Conservation (phyloP, 1,140 invertebrate species). For the Rhynchophorus ferrugineus region DNA sequence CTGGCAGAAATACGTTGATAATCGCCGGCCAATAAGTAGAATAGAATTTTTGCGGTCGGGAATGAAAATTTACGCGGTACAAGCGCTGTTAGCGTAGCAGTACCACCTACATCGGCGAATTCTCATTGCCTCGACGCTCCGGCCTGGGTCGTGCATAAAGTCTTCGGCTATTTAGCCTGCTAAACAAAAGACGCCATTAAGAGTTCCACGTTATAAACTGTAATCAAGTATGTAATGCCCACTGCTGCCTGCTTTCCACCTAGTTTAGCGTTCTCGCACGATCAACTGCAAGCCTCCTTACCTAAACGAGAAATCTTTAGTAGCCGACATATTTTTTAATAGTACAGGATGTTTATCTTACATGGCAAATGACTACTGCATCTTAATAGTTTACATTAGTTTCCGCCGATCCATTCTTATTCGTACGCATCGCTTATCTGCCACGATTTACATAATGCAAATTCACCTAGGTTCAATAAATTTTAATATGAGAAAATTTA, state of each 20-base stretch:
- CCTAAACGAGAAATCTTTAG: neutral
- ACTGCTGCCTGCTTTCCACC: constrained; percentile 3
- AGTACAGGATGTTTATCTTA: neutral
- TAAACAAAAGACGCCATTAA: constrained; percentile 31
- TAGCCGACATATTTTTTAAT: neutral
- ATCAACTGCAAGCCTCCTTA: neutral
- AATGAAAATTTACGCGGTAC: constrained; percentile 24
- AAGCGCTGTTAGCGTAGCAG: constrained; percentile 20
- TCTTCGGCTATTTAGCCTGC: constrained; percentile 25
- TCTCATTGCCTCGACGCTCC: constrained; percentile 17
- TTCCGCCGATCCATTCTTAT: neutral
- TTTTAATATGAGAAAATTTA: no score
- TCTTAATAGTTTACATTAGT: neutral
- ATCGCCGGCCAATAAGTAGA: neutral
- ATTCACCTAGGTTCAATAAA: no score
- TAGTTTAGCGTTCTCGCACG: neutral
- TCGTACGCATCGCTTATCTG: neutral
- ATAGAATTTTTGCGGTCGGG: constrained; percentile 6
- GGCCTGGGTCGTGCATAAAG: constrained; percentile 25
- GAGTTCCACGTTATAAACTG: constrained; percentile 26
- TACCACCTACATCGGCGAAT: constrained; percentile 26
- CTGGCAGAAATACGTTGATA: neutral
- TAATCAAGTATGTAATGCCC: constrained; percentile 22
- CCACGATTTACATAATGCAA: neutral
- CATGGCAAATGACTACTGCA: neutral